Evolutionary conservation across 2,797 vertebrate genomes (phyloP).

Genomic region (Sebastes glaucus): DNA sequence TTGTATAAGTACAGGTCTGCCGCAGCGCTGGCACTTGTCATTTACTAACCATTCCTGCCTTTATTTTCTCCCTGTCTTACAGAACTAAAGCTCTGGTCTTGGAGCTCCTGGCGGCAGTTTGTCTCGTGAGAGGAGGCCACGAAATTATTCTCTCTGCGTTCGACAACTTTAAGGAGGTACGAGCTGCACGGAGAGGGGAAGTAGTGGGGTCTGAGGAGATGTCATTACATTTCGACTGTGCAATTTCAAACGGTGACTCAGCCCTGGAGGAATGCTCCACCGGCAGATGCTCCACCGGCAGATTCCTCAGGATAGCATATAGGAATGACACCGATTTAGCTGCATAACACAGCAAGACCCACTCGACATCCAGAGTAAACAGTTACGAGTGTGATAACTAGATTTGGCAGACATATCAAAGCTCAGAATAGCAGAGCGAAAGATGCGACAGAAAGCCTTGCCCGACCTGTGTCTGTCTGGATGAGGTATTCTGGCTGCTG

Average conservation of each 20-base stretch:
- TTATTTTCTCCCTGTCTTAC: conserved; percentile 50
- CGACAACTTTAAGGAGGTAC: conserved; percentile 98
- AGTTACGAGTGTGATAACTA: conserved; percentile 21
- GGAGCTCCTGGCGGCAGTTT: conserved; percentile 95
- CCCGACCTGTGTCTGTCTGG: conserved; percentile 55
- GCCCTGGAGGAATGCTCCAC: conserved; percentile 49
- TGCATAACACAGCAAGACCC: conserved; percentile 17
- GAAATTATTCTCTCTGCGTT: conserved; percentile 97
- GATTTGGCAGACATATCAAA: conserved; percentile 52
- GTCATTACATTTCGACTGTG: conserved; percentile 54
- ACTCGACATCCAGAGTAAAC: conserved; percentile 25
- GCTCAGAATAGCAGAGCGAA: conserved; percentile 21
- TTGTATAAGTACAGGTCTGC: conserved; percentile 30
- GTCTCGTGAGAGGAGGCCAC: conserved; percentile 97
- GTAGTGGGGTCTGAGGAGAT: conserved; percentile 21
- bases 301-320: conserved; percentile 27
- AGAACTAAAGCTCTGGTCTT: conserved; percentile 98
- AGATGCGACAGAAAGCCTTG: conserved; percentile 38
- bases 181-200: conserved; percentile 9
- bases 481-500: conserved; percentile 40
- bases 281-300: conserved; percentile 27
- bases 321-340: conserved; percentile 33
- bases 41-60: conserved; percentile 31
- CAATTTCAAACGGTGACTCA: conserved; percentile 58
- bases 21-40: neutral